These are phyloP conservation scores for Nannospalax galili DNA, from an alignment of 2,113 vertebrate species.

Conservation along the genomic window DNA sequence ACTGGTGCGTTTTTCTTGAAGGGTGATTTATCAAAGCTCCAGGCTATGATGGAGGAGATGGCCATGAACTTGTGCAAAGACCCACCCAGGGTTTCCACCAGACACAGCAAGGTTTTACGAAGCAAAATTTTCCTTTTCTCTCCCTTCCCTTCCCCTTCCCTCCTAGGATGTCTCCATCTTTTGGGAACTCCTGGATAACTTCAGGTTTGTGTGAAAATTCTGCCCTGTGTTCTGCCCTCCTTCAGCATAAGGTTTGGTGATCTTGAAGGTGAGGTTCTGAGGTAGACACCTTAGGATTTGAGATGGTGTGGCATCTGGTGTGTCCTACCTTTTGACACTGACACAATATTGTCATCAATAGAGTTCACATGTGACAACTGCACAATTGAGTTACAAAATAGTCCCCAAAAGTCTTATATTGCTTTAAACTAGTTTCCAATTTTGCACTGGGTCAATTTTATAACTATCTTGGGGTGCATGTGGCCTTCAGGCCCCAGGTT, in stretches of 20 bases:
- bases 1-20: not conserved
- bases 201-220: not conserved
- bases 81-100: not conserved
- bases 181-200: no score
- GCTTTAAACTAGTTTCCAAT: not conserved
- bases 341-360: not conserved
- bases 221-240: not conserved
- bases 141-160: not conserved
- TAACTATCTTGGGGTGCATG: not conserved
- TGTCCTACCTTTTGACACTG: not conserved
- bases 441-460: not conserved
- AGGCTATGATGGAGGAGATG: not conserved
- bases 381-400: not conserved
- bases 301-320: accelerated
- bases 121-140: not conserved
- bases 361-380: not conserved
- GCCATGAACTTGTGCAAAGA: not conserved
- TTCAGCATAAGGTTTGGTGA: constrained; percentile 56
- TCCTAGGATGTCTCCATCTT: not conserved
- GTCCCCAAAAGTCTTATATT: not conserved
- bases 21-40: not conserved
- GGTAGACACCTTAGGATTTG: not conserved
- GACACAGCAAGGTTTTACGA: not conserved
- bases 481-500: not conserved
- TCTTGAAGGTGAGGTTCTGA: not conserved